phyloP scores from a whole-genome alignment of 2,797 vertebrate genomes.

The Platyrinchus mystaceus region DNA sequence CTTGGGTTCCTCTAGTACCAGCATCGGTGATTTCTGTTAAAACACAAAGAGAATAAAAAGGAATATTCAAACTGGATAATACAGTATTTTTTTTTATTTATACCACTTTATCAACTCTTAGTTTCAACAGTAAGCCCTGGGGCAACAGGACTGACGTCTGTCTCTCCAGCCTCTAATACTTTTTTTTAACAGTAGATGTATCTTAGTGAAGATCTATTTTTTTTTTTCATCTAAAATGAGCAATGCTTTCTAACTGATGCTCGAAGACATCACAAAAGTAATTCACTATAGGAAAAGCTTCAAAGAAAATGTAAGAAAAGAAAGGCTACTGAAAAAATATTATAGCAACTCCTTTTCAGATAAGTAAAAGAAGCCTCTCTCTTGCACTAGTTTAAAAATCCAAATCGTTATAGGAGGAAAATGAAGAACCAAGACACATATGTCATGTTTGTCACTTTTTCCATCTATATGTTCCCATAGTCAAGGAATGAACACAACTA shows the following conservation, averaged over 20 bases:
- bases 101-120: background rate
- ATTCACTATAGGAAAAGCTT: background rate
- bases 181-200: background rate
- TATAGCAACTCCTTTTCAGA: constrained; percentile 6
- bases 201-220: background rate
- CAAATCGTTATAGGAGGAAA: constrained; percentile 3
- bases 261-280: background rate
- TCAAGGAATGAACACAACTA: constrained; percentile 32
- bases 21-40: constrained; percentile 82
- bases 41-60: constrained; percentile 38
- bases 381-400: constrained; percentile 8
- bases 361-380: background rate
- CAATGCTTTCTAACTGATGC: background rate
- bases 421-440: constrained; percentile 22
- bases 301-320: constrained; percentile 1
- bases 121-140: background rate
- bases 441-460: constrained; percentile 11
- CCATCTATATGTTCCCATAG: background rate
- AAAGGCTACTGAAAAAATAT: background rate
- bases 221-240: background rate
- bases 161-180: background rate
- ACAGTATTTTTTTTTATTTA: background rate
- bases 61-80: background rate
- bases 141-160: background rate
- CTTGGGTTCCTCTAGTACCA: constrained; percentile 81